A percentile compares a stretch with the other conserved stretches of the same genome.
These are phyloP conservation scores for Dryomyza anilis DNA, from an alignment of 2,888 invertebrate species.

Conservation along the genomic window DNA sequence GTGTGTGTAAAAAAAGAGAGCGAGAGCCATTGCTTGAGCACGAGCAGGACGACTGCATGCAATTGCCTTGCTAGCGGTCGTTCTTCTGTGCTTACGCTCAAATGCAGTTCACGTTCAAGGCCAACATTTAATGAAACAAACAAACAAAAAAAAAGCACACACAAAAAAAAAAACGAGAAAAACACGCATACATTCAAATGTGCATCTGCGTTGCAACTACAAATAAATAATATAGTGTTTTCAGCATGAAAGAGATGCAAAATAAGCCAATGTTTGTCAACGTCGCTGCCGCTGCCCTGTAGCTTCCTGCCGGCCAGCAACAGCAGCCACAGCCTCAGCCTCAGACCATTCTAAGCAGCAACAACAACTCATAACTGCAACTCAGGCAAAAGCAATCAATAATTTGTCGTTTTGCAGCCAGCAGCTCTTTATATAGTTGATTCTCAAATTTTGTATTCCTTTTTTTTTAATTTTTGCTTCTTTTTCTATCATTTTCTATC, in stretches of 20 bases:
- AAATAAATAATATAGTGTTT: too few relatives aligned
- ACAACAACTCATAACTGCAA: too few relatives aligned
- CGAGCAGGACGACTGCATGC: not conserved
- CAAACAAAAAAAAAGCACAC: too few relatives aligned
- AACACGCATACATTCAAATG: not conserved
- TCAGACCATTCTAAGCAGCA: not conserved
- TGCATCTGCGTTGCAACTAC: not conserved
- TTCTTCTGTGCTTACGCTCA: conserved; percentile 32
- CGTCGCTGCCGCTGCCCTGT: not conserved
- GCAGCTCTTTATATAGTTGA: not conserved
- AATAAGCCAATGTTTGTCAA: not conserved
- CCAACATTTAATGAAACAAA: conserved; percentile 42
- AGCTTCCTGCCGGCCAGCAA: not conserved
- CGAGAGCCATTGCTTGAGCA: not conserved
- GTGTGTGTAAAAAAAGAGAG: conserved; percentile 5
- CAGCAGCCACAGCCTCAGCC: not conserved
- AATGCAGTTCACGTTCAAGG: conserved; percentile 62
- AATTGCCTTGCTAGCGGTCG: conserved; percentile 15
- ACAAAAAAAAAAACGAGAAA: conserved; percentile 1
- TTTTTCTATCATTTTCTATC: not conserved
- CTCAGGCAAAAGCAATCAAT: not conserved
- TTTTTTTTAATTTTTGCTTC: not conserved
- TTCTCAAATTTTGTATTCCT: not conserved
- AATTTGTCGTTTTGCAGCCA: not conserved
- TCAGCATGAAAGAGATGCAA: not conserved